Evolutionary conservation across 2,113 vertebrate genomes (phyloP), one percentile per base, ranked within the genome.

Genomic region (Lepus americanus): DNA sequence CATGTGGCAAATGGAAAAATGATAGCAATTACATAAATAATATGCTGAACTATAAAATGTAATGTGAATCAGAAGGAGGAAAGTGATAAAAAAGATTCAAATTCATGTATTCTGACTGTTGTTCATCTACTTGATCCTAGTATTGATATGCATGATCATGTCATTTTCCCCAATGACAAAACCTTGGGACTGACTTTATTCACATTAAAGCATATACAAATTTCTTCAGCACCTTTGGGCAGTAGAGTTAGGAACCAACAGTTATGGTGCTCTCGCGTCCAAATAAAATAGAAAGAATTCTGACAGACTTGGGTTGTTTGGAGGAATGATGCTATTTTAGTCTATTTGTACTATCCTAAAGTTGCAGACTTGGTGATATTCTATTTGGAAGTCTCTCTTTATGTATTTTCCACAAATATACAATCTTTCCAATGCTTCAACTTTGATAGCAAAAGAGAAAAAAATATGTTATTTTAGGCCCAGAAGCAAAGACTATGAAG

Each of bases 391-490:
- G 14, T 89, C 80, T 97, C 96, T 87, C 61, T 96, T 63, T 69
- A 88, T 59, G 61, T 96, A 69, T 82, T 97, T 96, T 96, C 95
- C 89, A 67, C 94, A 82, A 93, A 70, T 73, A 92, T 6, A 63
- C 36, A 29, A 66, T 95, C 95, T 96, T 33, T 22, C 25, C 20
- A 49, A 59, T 90, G 82, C 69, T 95, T 95, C 86, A 77, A 76
- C 19, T 73, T 95, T 97, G 67, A 27, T 66, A 82, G 83, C 90
- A 96, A 94, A 93, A 87, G 64, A 82, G 90, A 74, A 96, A 87
- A 77, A 84, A 81, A 88, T 87, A 89, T 96, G n/a, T 96, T 97
- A 90, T 96, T 98, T 97, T 97, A 97, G 96, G 94, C 82, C 20
- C 59, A 0, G 1, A 89, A 95, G 81, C 90, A 96, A 90, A 97